Conservation (phyloP, 92 coral and sea anemone genomes). For the Porites evermanni region DNA sequence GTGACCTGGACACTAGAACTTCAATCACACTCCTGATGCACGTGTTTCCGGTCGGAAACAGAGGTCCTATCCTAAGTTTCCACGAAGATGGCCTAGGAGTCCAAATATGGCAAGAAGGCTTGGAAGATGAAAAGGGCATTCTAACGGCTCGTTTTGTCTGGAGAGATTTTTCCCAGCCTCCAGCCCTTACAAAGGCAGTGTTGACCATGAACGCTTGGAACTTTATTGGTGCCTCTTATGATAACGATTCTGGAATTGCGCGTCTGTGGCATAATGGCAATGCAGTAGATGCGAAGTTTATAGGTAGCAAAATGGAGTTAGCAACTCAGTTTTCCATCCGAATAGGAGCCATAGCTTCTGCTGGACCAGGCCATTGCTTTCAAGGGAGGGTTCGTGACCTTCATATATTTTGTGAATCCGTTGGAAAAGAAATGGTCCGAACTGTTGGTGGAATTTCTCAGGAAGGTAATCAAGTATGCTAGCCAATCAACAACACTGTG, state of each 20-base stretch:
- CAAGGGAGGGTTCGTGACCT: constrained; percentile 67
- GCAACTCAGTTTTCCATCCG: constrained; percentile 73
- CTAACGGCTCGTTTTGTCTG: constrained; percentile 58
- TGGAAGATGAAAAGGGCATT: constrained; percentile 51
- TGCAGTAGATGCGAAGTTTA: constrained; percentile 58
- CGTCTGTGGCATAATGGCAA: constrained; percentile 86
- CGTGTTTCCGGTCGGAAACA: constrained; percentile 73
- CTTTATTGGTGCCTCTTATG: constrained; percentile 81
- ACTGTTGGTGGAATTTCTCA: constrained; percentile 66
- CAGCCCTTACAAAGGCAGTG: constrained; percentile 61
- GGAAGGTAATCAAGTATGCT: constrained; percentile 35
- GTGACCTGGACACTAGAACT: constrained; percentile 62
- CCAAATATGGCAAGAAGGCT: constrained; percentile 73
- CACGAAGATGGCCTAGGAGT: constrained; percentile 65
- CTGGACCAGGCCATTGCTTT: constrained; percentile 39
- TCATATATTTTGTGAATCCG: constrained; percentile 64
- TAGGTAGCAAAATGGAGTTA: constrained; percentile 60
- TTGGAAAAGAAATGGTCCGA: constrained; percentile 65
- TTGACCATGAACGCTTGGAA: constrained; percentile 80
- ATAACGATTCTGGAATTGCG: constrained; percentile 59
- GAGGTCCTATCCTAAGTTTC: constrained; percentile 77
- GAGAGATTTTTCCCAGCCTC: constrained; percentile 55
- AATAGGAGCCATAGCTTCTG: constrained; percentile 50
- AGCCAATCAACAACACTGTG: no score
- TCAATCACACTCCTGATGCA: constrained; percentile 72